A percentile compares a stretch with the other conserved stretches of the same genome.
phyloP scores from a whole-genome alignment of 2,888 invertebrate species.

The Peribatodes rhomboidaria region DNA sequence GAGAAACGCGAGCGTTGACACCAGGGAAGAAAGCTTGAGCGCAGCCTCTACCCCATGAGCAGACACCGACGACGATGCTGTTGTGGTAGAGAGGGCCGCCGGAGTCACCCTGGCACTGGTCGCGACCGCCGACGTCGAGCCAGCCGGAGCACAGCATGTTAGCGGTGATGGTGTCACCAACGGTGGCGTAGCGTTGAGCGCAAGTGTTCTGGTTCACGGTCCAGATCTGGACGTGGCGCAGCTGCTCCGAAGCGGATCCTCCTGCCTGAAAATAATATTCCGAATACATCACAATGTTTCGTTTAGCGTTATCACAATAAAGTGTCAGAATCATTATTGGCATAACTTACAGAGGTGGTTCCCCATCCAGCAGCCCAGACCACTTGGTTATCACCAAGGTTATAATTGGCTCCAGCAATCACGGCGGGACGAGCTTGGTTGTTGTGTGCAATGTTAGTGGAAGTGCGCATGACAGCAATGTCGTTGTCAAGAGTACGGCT shows the following conservation, averaged over 20 bases:
- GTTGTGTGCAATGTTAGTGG: conserved; percentile 50
- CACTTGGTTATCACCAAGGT: conserved; percentile 58
- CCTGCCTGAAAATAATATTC: conserved; percentile 29
- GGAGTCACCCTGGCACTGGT: conserved; percentile 70
- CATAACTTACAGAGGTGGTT: conserved; percentile 52
- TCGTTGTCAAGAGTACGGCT: conserved; percentile 56
- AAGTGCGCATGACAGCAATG: conserved; percentile 62
- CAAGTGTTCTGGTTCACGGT: conserved; percentile 54
- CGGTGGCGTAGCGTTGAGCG: conserved; percentile 42
- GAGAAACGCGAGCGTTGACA: conserved; percentile 62
- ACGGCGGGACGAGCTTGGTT: conserved; percentile 48
- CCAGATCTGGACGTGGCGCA: conserved; percentile 59
- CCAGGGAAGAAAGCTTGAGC: conserved; percentile 56
- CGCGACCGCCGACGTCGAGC: conserved; percentile 69
- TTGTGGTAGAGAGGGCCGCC: conserved; percentile 72
- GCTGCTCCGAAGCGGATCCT: conserved; percentile 41
- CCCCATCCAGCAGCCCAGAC: conserved; percentile 79
- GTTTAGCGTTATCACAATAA: background rate
- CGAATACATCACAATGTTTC: background rate
- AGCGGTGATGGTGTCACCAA: conserved; percentile 43
- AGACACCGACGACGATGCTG: conserved; percentile 59
- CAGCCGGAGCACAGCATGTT: conserved; percentile 61
- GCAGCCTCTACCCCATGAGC: conserved; percentile 59
- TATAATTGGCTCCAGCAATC: conserved; percentile 60
- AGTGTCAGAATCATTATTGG: background rate